These are phyloP conservation scores for Drosophila jambulina DNA, from an alignment of 1,140 invertebrate species.

Conservation along the genomic window DNA sequence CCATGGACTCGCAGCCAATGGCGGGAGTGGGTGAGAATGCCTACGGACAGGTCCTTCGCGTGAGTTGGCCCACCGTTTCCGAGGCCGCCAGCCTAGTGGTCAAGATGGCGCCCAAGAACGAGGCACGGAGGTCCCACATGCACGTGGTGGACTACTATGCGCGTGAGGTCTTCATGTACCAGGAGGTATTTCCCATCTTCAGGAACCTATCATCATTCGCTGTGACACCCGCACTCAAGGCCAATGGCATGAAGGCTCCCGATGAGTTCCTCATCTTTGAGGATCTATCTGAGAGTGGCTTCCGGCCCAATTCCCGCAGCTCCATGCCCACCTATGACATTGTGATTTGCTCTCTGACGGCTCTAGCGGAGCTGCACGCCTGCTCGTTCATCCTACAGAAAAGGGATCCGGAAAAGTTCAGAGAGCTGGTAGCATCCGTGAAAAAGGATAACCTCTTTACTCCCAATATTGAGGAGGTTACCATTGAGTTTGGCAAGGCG, in stretches of 20 bases:
- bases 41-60: constrained; percentile 61
- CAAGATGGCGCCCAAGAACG: constrained; percentile 67
- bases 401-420: constrained; percentile 36
- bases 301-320: constrained; percentile 37
- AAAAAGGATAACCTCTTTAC: constrained; percentile 63
- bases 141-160: constrained; percentile 60
- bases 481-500: constrained; percentile 65
- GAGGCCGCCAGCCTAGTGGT: constrained; percentile 34
- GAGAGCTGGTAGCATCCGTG: constrained; percentile 28
- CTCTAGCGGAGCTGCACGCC: constrained; percentile 60
- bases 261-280: constrained; percentile 70
- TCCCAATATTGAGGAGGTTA: constrained; percentile 42
- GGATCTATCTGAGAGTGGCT: constrained; percentile 42
- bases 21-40: constrained; percentile 67
- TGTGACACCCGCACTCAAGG: constrained; percentile 40
- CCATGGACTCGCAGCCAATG: constrained; percentile 36
- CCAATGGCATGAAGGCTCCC: constrained; percentile 22
- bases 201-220: constrained; percentile 28
- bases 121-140: constrained; percentile 58
- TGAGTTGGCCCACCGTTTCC: constrained; percentile 25
- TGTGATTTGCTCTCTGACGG: constrained; percentile 45
- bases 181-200: constrained; percentile 51
- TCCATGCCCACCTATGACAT: constrained; percentile 60
- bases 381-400: constrained; percentile 62
- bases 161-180: constrained; percentile 66